Base-by-base conservation (phyloP, 2,888 invertebrate species). In the Empis stercorea region DNA sequence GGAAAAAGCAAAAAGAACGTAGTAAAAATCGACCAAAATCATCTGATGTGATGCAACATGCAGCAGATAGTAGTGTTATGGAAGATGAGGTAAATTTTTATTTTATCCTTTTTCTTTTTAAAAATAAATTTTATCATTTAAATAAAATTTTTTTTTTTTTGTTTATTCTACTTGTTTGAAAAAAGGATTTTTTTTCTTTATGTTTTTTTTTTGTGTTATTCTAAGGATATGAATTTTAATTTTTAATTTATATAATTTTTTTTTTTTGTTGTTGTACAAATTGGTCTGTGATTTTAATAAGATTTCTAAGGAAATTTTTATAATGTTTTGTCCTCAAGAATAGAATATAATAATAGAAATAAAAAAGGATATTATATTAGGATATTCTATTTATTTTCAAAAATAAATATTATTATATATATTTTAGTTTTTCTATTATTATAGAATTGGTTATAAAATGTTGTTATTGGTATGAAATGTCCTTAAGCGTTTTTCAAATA, bases 81-180 rank as follows among this genome's bases (percentile, higher is more conserved):
- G 66, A 68, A 48, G 66, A 69, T 55, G 68, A 68, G 65, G 69
- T 69, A 57, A 61, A 59, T 57, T 36, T 20, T 34, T n/a, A n/a
- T n/a, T n/a, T n/a, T n/a, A n/a, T n/a, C n/a, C n/a, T n/a, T n/a
- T n/a, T n/a, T n/a, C n/a, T n/a, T n/a, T n/a, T n/a, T n/a, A n/a
- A n/a, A n/a, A n/a, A n/a, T n/a, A n/a, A n/a, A n/a, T n/a, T n/a
- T n/a, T n/a, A n/a, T n/a, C n/a, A n/a, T n/a, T n/a, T n/a, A n/a
- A n/a, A n/a, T n/a, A n/a, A n/a, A n/a, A n/a, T n/a, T n/a, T n/a
- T n/a, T n/a, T n/a, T n/a, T n/a, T n/a, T n/a, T n/a, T n/a, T n/a
- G n/a, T n/a, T n/a, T n/a, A n/a, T n/a, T n/a, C 7, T 32, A 9
- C 4, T 20, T 20, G 4, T 20, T 20, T 20, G 5, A 20, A 3